These are phyloP conservation scores for Oryzias curvinotus DNA, from an alignment of 2,113 vertebrate species.

Conservation along the genomic window DNA sequence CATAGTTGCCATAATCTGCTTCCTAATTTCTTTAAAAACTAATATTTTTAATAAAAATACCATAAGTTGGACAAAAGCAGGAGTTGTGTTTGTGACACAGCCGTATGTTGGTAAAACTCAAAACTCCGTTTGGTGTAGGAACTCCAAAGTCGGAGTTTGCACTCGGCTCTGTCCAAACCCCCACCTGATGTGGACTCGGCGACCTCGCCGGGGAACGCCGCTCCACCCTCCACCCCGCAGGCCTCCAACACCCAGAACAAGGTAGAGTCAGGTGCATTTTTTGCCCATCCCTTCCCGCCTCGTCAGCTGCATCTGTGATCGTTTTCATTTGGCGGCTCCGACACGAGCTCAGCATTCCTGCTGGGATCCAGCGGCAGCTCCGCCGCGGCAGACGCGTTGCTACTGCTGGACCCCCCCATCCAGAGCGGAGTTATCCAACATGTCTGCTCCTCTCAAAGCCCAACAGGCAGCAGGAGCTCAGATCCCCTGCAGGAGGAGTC, in stretches of 20 bases:
- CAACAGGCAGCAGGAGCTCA: conserved; percentile 57
- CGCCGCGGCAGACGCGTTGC: neutral
- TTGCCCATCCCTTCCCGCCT: conserved; percentile 17
- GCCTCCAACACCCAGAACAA: conserved; percentile 44
- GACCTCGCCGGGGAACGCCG: conserved; percentile 29
- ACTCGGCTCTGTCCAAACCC: conserved; percentile 30
- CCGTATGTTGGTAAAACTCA: too few species aligned
- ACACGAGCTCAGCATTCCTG: conserved; percentile 56
- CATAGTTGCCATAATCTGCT: too few species aligned
- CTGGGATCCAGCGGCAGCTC: conserved; percentile 8
- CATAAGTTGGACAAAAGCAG: too few species aligned
- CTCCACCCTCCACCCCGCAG: conserved; percentile 38
- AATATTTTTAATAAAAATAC: too few species aligned
- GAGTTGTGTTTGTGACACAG: too few species aligned
- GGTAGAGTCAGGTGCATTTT: conserved; percentile 37
- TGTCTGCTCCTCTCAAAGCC: conserved; percentile 28
- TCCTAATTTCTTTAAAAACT: too few species aligned
- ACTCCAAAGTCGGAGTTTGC: conserved; percentile 74
- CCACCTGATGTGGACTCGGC: conserved; percentile 27
- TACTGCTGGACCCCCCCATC: too few species aligned
- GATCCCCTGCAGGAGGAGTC: conserved; percentile 71
- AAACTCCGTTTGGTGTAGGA: conserved; percentile 67
- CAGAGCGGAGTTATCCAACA: too few species aligned
- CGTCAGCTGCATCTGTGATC: conserved; percentile 24
- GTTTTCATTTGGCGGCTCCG: conserved; percentile 49